Percentiles rank a stretch among this genome's conserved stretches.
These are phyloP conservation scores for Hyles vespertilio DNA, from an alignment of 1,140 invertebrate genomes.

Conservation along the genomic window DNA sequence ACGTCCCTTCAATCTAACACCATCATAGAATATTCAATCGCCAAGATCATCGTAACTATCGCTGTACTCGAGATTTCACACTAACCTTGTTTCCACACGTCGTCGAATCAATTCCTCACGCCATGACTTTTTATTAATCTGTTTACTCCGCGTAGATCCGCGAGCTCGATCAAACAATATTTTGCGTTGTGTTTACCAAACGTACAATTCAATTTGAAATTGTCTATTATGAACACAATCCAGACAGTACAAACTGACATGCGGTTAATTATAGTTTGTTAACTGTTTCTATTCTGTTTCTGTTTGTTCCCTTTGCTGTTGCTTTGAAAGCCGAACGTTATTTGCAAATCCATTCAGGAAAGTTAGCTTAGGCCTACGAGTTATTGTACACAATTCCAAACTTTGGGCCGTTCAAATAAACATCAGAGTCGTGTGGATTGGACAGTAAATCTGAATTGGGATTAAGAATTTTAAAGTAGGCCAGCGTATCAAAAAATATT, in stretches of 20 bases:
- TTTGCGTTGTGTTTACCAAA: not conserved
- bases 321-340: constrained; percentile 6
- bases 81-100: too few relatives aligned
- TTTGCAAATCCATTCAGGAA: constrained; percentile 17
- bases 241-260: constrained; percentile 1
- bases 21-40: too few relatives aligned
- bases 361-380: constrained; percentile 10
- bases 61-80: too few relatives aligned
- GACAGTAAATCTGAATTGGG: too few relatives aligned
- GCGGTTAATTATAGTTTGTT: constrained; percentile 13
- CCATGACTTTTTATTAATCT: too few relatives aligned
- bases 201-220: constrained; percentile 5
- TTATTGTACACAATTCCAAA: constrained; percentile 6
- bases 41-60: too few relatives aligned
- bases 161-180: not conserved
- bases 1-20: too few relatives aligned
- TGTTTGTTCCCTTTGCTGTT: constrained; percentile 3
- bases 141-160: too few relatives aligned
- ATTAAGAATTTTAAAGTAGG: too few relatives aligned
- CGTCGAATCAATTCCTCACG: too few relatives aligned
- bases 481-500: too few relatives aligned
- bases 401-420: not conserved
- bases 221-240: not conserved
- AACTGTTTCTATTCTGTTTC: constrained; percentile 15
- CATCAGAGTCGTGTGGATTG: too few relatives aligned